Evolutionary conservation across 2,113 vertebrate species (phyloP), one percentile per base, ranked within the genome.

Genomic region (Australoheros scitulus): DNA sequence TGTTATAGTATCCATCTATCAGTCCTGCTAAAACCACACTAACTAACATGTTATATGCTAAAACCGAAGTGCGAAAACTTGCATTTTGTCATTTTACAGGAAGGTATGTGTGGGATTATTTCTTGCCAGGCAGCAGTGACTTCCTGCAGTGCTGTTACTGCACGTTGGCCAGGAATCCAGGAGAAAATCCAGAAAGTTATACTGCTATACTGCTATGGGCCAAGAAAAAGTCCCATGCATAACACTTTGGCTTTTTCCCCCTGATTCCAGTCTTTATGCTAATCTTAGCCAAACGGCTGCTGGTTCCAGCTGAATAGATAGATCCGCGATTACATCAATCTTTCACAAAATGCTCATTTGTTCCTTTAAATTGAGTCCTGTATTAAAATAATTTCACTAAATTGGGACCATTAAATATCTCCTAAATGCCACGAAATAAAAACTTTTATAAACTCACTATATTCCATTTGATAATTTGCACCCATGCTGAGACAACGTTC

Each of bases 401-500:
- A 79, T 24, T 22, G 3, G 58, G 26, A 55, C 29, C 14, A 52
- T 61, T 32, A 29, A 75, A 41, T 41, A 20, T 18, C 29, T 2
- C 1, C 24, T 57, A 81, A 76, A 57, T 38, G 43, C n/a, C 50
- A 43, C 24, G 1, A 80, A 80, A 80, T 43, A 61, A 38, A 58
- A 50, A 52, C 5, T 24, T 81, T 70, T 55, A 7, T 70, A 85
- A 85, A n/a, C 63, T 58, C 38, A 47, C 6, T 4, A 1, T 24
- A 50, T 22, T 79, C 10, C 4, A 18, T 61, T 59, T 83, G 38
- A 82, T 52, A 47, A 32, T 86, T 84, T 81, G 22, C 65, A 76
- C 75, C 41, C 32, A 59, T 2, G 32, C 72, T 72, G 43, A 80
- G 24, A 88, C 85, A 76, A 59, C 11, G 4, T 76, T 32, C 9